Conservation (phyloP, 2,797 vertebrate species). For the Enteromius argenteus region DNA sequence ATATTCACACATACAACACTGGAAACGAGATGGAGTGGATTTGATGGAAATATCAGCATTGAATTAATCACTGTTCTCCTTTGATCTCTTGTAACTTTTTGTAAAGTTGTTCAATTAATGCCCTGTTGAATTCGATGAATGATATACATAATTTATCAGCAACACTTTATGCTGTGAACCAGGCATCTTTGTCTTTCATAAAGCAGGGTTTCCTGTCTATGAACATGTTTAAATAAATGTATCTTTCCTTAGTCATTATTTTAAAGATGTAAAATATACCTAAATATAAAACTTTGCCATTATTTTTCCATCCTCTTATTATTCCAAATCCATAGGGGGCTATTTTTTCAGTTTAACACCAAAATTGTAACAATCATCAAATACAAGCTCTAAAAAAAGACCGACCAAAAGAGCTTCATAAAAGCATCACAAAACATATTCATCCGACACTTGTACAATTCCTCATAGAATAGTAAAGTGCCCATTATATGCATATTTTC, state of each 20-base stretch:
- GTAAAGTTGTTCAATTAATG: not conserved
- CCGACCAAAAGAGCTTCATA: not conserved
- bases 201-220: not conserved
- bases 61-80: not conserved
- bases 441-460: not conserved
- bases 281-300: not conserved
- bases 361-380: not conserved
- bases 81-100: constrained; percentile 1
- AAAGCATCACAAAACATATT: not conserved
- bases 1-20: not conserved
- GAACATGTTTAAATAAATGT: not conserved
- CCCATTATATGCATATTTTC: not conserved
- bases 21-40: constrained; percentile 4
- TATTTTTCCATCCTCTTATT: not conserved
- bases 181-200: not conserved
- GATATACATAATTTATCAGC: constrained; percentile 15
- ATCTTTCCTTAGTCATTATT: not conserved
- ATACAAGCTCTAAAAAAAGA: not conserved
- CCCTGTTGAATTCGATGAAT: not conserved
- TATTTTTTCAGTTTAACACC: not conserved
- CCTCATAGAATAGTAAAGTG: not conserved
- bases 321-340: not conserved
- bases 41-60: constrained; percentile 18
- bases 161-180: not conserved
- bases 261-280: not conserved